Conservation (phyloP, 2,888 invertebrate species). For the Homarus gammarus region DNA sequence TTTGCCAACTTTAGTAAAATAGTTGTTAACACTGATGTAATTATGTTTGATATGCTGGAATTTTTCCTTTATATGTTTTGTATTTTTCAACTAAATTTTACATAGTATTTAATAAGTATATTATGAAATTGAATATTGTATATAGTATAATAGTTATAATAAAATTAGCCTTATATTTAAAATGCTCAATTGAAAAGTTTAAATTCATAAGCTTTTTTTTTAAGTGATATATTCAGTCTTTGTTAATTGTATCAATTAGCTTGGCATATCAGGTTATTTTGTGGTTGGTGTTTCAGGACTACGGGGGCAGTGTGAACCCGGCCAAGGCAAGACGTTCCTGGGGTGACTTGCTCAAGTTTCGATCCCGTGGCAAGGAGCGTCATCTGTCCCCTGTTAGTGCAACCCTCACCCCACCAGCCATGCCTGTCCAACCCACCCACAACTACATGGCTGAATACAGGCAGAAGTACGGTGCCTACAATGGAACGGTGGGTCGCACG, state of each 20-base stretch:
- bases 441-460: conserved; percentile 64
- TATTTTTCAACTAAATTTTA: no score
- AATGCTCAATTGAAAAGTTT: no score
- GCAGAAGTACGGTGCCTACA: conserved; percentile 63
- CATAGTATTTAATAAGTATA: no score
- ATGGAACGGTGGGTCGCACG: conserved; percentile 55
- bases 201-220: no score
- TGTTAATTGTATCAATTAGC: neutral
- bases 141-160: no score
- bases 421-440: conserved; percentile 31
- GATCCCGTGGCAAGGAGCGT: conserved; percentile 68
- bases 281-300: conserved; percentile 43
- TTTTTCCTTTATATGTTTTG: no score
- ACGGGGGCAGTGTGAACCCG: conserved; percentile 64
- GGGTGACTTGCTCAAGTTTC: conserved; percentile 72
- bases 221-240: no score
- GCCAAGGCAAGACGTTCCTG: conserved; percentile 69
- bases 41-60: no score
- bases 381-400: conserved; percentile 39
- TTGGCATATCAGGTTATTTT: neutral
- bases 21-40: no score
- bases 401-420: neutral
- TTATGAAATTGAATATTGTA: no score
- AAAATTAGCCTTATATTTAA: no score
- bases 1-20: no score